Base-by-base conservation (phyloP, 2,113 vertebrate genomes). In the Hepsetus odoe region DNA sequence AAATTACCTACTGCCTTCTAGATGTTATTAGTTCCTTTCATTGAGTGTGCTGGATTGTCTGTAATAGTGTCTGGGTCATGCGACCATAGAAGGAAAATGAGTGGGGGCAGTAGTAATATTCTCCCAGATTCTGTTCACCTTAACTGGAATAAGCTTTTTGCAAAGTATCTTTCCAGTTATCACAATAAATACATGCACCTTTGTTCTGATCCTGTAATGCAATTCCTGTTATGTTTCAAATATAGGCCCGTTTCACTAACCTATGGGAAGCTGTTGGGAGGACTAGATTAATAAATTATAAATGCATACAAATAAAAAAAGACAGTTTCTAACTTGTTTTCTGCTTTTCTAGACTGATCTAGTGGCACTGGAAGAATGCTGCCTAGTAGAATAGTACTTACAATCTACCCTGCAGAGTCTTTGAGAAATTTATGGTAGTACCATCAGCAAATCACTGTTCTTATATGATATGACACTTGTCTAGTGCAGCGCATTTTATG, bases 401-500 rank as follows among this genome's bases (percentile, higher is more conserved):
- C n/a, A n/a, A n/a, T n/a, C n/a, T 33, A 26, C 42, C 38, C 51
- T 2, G 6, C 2, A 1, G 71, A 11, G 22, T 82, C 82, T 81
- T 83, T 85, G 76, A 32, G 80, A 85, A 80, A 72, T 76, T 84
- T 83, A 80, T 82, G 83, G 84, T 67, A 82, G 87, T 81, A 85
- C 76, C 84, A 55, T 87, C 83, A 84, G 86, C 85, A 89, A 84
- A 91, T 88, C 87, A 83, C 65, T 53, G 83, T 85, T 80, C 86
- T 92, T 91, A 90, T 88, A 90, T 91, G 86, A 84, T 85, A 79
- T 65, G 83, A 82, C 79, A 67, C 79, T 80, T 74, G 72, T 82
- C 59, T 87, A 78, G 78, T 82, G 81, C 12, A 30, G 80, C 51
- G 33, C 75, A 83, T 81, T 84, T 87, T 85, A 86, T 80, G 26